Conservation (phyloP, 2,888 invertebrate species). For the Plutella xylostella region DNA sequence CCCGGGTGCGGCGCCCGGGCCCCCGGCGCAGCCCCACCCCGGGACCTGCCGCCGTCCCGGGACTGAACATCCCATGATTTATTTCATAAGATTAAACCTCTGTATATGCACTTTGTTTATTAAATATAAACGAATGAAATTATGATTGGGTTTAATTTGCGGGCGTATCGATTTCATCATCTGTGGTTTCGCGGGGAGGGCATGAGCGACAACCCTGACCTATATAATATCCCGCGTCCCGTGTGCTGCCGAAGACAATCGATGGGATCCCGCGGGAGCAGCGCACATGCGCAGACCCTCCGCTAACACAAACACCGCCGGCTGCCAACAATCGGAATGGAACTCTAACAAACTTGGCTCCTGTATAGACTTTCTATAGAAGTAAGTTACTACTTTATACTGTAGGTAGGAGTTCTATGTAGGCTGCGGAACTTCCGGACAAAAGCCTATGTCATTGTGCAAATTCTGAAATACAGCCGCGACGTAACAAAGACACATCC, state of each 20-base stretch:
- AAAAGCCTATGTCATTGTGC: too few species aligned
- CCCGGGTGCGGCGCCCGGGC: too few species aligned
- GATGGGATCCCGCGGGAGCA: slow-evolving; percentile 62
- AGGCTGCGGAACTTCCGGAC: too few species aligned
- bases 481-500: too few species aligned
- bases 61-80: slow-evolving; percentile 50
- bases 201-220: slow-evolving; percentile 40
- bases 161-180: background rate
- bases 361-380: too few species aligned
- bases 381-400: too few species aligned
- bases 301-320: background rate
- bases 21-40: slow-evolving; percentile 10
- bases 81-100: slow-evolving; percentile 68
- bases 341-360: too few species aligned
- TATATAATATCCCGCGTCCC: slow-evolving; percentile 30
- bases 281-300: slow-evolving; percentile 52
- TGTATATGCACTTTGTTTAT: slow-evolving; percentile 72
- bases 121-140: slow-evolving; percentile 70
- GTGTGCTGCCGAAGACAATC: slow-evolving; percentile 44
- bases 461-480: too few species aligned
- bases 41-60: slow-evolving; percentile 41
- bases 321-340: slow-evolving; percentile 3
- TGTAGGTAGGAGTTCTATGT: too few species aligned
- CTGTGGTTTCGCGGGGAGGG: background rate
- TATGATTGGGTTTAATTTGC: slow-evolving; percentile 28